Evolutionary conservation across 2,797 vertebrate species (phyloP).

Genomic region (Carcharodon carcharias): DNA sequence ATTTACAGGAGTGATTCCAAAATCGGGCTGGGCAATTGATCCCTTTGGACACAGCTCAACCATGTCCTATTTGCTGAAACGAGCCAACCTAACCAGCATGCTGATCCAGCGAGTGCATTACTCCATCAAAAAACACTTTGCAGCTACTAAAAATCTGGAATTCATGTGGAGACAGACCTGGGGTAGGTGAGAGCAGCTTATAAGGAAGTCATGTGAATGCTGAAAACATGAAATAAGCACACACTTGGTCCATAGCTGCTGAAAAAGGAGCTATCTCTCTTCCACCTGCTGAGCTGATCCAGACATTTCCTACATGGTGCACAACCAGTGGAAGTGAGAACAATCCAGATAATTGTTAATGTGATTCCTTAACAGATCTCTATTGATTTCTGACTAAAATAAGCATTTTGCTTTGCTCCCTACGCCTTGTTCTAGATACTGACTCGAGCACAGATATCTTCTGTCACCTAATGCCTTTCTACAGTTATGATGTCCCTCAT

Average conservation of each 20-base stretch:
- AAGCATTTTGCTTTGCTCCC: conserved; percentile 10
- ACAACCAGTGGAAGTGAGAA: neutral
- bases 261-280: neutral
- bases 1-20: conserved; percentile 68
- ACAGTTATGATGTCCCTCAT: conserved; percentile 93
- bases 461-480: conserved; percentile 99
- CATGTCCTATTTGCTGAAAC: conserved; percentile 88
- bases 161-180: conserved; percentile 98
- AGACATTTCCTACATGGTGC: neutral
- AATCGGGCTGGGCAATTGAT: conserved; percentile 88
- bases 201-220: neutral
- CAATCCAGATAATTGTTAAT: neutral
- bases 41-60: conserved; percentile 93
- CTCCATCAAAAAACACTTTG: conserved; percentile 90
- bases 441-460: conserved; percentile 83
- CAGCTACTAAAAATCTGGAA: conserved; percentile 82
- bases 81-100: conserved; percentile 89
- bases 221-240: neutral
- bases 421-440: conserved; percentile 55
- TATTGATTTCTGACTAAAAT: neutral
- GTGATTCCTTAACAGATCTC: neutral
- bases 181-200: conserved; percentile 63
- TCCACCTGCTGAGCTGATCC: neutral
- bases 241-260: neutral
- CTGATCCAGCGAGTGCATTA: conserved; percentile 96